phyloP scores from a whole-genome alignment of 2,888 invertebrate genomes.

The Prenolepis imparis region DNA sequence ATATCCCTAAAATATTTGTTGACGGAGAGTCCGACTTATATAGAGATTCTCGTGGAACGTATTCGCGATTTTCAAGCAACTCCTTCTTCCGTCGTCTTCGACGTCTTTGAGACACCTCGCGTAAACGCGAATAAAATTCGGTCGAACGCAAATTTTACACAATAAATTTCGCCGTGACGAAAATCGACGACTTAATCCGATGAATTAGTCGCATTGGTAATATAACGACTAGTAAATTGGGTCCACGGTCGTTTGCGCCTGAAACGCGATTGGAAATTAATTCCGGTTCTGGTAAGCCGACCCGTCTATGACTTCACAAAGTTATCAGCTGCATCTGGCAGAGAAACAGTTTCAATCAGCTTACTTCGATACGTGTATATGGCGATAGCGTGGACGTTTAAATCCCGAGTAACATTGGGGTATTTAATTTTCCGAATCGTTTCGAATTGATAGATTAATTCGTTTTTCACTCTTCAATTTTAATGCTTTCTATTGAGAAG shows the following conservation, averaged over 20 bases:
- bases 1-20: too few relatives aligned
- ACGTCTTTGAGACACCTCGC: background rate
- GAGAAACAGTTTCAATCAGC: slow-evolving; percentile 46
- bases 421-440: slow-evolving; percentile 7
- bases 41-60: background rate
- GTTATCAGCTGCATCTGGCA: slow-evolving; percentile 33
- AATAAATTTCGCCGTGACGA: slow-evolving; percentile 13
- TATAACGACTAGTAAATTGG: slow-evolving; percentile 42
- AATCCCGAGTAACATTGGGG: background rate
- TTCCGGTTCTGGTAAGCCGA: slow-evolving; percentile 46
- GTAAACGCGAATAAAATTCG: background rate
- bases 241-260: slow-evolving; percentile 50
- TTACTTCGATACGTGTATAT: slow-evolving; percentile 10
- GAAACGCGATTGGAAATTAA: slow-evolving; percentile 55
- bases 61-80: background rate
- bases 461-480: background rate
- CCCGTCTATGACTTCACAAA: slow-evolving; percentile 40
- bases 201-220: slow-evolving; percentile 43
- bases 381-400: slow-evolving; percentile 9
- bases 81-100: background rate
- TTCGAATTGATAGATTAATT: background rate
- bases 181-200: slow-evolving; percentile 32
- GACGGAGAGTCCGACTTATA: background rate
- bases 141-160: background rate
- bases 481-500: background rate